Percentiles rank a stretch among this genome's conserved stretches.
phyloP scores from a whole-genome alignment of 2,113 vertebrate genomes.

The Trinectes maculatus region DNA sequence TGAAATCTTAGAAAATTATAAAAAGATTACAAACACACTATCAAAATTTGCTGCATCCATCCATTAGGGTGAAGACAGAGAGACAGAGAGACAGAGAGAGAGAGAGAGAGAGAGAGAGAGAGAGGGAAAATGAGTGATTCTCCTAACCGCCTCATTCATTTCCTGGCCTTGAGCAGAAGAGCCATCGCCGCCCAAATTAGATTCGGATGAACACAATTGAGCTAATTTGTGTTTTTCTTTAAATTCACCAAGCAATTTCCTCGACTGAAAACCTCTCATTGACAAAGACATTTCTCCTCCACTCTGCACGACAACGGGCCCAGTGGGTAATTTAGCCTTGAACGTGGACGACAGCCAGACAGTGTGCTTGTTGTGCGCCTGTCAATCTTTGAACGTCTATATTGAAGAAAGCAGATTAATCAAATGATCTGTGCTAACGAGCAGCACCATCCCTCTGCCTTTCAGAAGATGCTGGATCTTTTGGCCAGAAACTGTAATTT shows the following conservation, averaged over 20 bases:
- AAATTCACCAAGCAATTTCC: slow-evolving; percentile 70
- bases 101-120: background rate
- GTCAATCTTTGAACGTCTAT: slow-evolving; percentile 55
- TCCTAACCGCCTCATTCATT: slow-evolving; percentile 43
- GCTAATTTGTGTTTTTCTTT: slow-evolving; percentile 76
- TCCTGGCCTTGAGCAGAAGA: slow-evolving; percentile 47
- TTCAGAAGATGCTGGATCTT: slow-evolving; percentile 27
- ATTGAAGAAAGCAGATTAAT: slow-evolving; percentile 48
- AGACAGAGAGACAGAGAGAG: background rate
- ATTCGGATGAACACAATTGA: slow-evolving; percentile 57
- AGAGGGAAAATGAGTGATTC: slow-evolving; percentile 36
- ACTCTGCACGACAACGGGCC: slow-evolving; percentile 31
- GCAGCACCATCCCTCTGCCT: slow-evolving; percentile 22
- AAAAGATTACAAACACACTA: slow-evolving; percentile 34
- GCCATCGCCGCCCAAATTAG: slow-evolving; percentile 57
- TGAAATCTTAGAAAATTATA: slow-evolving; percentile 1
- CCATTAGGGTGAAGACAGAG: slow-evolving; percentile 16
- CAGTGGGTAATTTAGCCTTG: slow-evolving; percentile 26
- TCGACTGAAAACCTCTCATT: slow-evolving; percentile 53
- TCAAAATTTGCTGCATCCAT: slow-evolving; percentile 22
- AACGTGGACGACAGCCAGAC: slow-evolving; percentile 8
- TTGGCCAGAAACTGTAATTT: slow-evolving; percentile 37
- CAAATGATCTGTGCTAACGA: slow-evolving; percentile 58
- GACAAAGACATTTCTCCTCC: slow-evolving; percentile 60
- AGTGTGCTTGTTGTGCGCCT: slow-evolving; percentile 42